Evolutionary conservation across 1,140 invertebrate genomes (phyloP).

Genomic region (Pogonognathellus flavescens): DNA sequence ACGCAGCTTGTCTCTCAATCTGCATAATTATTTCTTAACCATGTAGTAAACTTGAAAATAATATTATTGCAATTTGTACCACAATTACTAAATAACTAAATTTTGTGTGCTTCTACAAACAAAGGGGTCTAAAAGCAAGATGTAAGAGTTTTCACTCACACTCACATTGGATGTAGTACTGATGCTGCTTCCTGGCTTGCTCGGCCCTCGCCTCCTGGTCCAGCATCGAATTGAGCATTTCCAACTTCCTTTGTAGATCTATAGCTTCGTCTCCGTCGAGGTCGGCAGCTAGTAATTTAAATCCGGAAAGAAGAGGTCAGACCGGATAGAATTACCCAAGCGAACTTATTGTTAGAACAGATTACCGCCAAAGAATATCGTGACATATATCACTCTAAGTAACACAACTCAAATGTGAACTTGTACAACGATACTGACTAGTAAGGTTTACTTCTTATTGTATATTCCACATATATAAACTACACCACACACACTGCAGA

Average conservation of each 20-base stretch:
- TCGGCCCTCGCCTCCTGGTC: conserved; percentile 81
- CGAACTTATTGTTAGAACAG: neutral
- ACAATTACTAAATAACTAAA: too few relatives aligned
- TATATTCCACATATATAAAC: neutral
- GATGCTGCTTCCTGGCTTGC: conserved; percentile 76
- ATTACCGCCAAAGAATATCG: conserved; percentile 1
- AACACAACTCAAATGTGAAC: neutral
- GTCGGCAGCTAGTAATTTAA: conserved; percentile 74
- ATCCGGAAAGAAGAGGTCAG: conserved; percentile 43
- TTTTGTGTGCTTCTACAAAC: too few relatives aligned
- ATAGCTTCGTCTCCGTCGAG: conserved; percentile 89
- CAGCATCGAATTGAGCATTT: conserved; percentile 90
- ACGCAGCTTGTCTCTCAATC: too few relatives aligned
- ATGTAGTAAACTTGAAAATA: too few relatives aligned
- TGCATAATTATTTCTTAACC: too few relatives aligned
- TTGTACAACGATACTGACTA: neutral
- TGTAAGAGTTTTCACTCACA: conserved; percentile 68
- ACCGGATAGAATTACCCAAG: conserved; percentile 27
- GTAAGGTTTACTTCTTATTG: neutral
- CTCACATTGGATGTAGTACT: conserved; percentile 80
- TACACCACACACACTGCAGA: too few relatives aligned
- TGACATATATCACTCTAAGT: neutral
- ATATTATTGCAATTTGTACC: too few relatives aligned
- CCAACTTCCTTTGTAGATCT: conserved; percentile 91
- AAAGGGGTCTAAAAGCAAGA: too few relatives aligned